These are phyloP conservation scores for Bombycilla garrulus DNA, from an alignment of 2,113 vertebrate species.

Conservation along the genomic window DNA sequence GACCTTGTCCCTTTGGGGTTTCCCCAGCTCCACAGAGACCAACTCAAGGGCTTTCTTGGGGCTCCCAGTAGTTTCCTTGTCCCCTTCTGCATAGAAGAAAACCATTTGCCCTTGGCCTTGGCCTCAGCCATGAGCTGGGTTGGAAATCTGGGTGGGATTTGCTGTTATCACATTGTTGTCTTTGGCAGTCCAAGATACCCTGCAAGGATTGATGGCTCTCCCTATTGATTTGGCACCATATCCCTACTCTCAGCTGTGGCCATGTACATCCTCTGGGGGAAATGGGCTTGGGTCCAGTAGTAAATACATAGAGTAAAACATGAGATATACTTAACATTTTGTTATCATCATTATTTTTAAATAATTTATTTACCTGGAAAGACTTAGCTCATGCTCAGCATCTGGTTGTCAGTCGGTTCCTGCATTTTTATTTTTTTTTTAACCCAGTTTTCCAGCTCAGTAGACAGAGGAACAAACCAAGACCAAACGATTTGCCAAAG, in stretches of 20 bases:
- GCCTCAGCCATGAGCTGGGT: not conserved
- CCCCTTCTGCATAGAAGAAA: not conserved
- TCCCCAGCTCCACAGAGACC: not conserved
- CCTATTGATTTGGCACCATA: conserved; percentile 17
- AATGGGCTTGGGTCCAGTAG: conserved; percentile 3
- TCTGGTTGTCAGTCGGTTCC: not conserved
- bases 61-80: not conserved
- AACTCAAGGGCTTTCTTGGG: not conserved
- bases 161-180: conserved; percentile 8
- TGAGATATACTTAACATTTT: not conserved
- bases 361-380: conserved; percentile 56
- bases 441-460: conserved; percentile 47
- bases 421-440: not conserved
- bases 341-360: conserved; percentile 7
- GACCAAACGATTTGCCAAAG: conserved; percentile 51
- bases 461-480: conserved; percentile 60
- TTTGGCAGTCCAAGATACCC: conserved; percentile 16
- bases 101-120: not conserved
- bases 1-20: not conserved
- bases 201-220: conserved; percentile 9
- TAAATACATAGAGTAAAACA: not conserved
- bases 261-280: not conserved
- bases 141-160: conserved; percentile 18
- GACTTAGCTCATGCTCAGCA: conserved; percentile 34
- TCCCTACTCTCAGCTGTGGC: not conserved